Evolutionary conservation across 1,140 invertebrate species (phyloP), one percentile per base, ranked within the genome.

Genomic region (Drosophila baimaii): DNA sequence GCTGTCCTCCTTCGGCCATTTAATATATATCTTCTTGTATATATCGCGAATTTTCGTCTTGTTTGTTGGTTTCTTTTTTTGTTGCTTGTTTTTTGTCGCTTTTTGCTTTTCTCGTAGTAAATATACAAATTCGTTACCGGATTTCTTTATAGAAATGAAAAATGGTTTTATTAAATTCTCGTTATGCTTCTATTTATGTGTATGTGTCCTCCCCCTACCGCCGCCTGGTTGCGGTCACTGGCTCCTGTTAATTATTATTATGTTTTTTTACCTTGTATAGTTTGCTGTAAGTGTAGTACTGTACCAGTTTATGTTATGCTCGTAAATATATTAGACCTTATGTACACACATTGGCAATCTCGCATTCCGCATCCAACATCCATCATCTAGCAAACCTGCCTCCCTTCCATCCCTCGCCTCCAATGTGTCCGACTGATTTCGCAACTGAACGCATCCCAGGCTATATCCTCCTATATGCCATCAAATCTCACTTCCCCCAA

Each of bases 51-150:
- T 43, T 51, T 65, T 72, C 35, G 31, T 44, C 35, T 59, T 47
- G 39, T 35, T 54, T 58, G 46, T 62, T 51, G 27, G 27, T 27
- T 27, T 27, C 6, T 37, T 37, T 35, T 15, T 1, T 47, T 46
- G 7, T 25, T 46, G 44, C 31, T 51, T 51, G 21, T 19, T 51
- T 51, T 51, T 51, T 49, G 25, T 51, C 13, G 17, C 27, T 8
- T 51, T 31, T 55, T 58, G 41, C 43, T 64, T 61, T 81, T 72
- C 61, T 81, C 68, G 66, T 90, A 85, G 79, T 90, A 90, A 90
- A 90, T 90, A 86, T 90, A 90, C 85, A 90, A 90, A 90, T 90
- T 90, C 81, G 81, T 90, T 86, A 79, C 86, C 79, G 79, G 85
- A 79, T 90, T 90, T 79, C 58, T 79, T 80, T 77, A 80, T 90